Base-by-base conservation (phyloP, 2,888 invertebrate genomes). In the Drosophila diplacantha region DNA sequence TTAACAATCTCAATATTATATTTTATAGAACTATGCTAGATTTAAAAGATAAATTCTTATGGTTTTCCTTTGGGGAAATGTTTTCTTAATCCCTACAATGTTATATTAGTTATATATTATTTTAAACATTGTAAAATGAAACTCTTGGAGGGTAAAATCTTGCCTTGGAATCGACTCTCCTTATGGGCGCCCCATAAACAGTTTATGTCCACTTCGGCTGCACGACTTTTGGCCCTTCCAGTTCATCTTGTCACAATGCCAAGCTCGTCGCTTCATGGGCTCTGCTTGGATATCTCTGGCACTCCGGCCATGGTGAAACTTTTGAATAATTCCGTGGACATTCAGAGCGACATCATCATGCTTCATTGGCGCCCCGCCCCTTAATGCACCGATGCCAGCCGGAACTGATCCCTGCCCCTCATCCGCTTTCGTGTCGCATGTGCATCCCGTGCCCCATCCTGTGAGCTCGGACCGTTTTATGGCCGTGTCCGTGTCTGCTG, bases 401-500 rank as follows among this genome's bases (percentile, higher is more conserved):
- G n/a, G 46, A 16, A 50, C 54, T 49, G 53, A 65, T 66, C 57
- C 50, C 24, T 37, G 65, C 20, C 32, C 44, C 38, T 9, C 26
- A 24, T 24, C 38, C 39, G 20, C 16, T 35, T 29, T n/a, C 51
- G 11, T 12, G 20, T 26, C 51, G 29, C 39, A 64, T 63, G 49
- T 31, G 34, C 29, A 51, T 29, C 26, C 12, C 49, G 34, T 29
- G 29, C 46, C n/a, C 34, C 32, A 18, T 16, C 29, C 58, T 22
- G 39, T 39, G 29, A 44, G 38, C 49, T 35, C 34, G 61, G n/a
- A 52, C 47, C 63, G 66, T 62, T 74, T 63, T 64, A 71, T 69
- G 73, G 64, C 59, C 67, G 57, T 54, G 63, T 60, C 62, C 63
- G 58, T 64, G 66, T 49, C 61, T 55, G 54, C 58, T 57, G 75